Percentiles rank a stretch among this genome's conserved stretches.
Evolutionary conservation across 2,113 vertebrate species (phyloP).

Genomic region (Menura novaehollandiae): DNA sequence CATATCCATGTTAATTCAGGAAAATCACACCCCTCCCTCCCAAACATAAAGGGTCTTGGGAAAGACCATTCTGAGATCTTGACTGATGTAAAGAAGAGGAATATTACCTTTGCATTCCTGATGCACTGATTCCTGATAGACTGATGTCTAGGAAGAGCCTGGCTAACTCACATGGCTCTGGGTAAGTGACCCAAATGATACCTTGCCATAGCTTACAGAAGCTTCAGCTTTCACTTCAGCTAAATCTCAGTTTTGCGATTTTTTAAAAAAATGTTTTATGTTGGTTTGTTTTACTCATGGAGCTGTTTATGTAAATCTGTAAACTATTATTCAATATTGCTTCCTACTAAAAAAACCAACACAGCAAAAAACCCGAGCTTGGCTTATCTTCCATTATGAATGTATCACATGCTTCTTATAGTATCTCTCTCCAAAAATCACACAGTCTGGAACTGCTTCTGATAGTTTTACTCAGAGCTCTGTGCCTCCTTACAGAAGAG

Average conservation of each 20-base stretch:
- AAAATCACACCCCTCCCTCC: neutral
- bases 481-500: neutral
- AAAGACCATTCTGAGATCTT: neutral
- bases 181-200: neutral
- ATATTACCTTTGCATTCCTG: neutral
- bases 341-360: neutral
- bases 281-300: neutral
- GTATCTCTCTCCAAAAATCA: neutral
- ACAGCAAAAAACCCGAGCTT: neutral
- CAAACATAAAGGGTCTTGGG: neutral
- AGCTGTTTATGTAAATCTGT: neutral
- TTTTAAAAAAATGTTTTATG: neutral
- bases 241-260: neutral
- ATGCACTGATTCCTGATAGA: no score
- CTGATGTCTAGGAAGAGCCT: neutral
- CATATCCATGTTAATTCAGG: neutral
- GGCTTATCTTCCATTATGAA: neutral
- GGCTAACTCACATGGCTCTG: neutral
- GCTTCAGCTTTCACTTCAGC: neutral
- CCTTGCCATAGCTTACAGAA: neutral
- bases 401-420: neutral
- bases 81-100: neutral
- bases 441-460: neutral
- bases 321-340: neutral
- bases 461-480: neutral